Evolutionary conservation across 2,888 invertebrate genomes (phyloP), one percentile per base, ranked within the genome.

Genomic region (Agrotis ipsilon): DNA sequence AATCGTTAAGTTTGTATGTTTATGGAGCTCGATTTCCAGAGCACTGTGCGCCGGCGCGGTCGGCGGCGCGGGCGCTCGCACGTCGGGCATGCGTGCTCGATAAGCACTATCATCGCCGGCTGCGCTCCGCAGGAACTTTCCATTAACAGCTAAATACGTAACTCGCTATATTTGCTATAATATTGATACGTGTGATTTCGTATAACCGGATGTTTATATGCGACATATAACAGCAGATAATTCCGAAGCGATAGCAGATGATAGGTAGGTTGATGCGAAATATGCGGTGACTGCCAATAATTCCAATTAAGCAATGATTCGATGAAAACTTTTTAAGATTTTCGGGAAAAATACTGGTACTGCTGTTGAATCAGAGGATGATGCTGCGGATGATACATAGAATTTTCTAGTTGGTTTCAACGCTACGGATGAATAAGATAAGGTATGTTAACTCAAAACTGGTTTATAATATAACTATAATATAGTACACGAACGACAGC

Each of bases 61-160:
- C 49, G 24, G 55, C 39, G 39, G 39, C 39, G 51, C 74, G 75
- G 72, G 18, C 57, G 45, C 67, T 68, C 39, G 49, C 90, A 91
- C 90, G 90, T 81, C 88, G 81, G 65, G 72, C 57, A 81, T 78
- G 90, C 91, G 90, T 91, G 91, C 63, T 77, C 74, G 91, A 91
- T 90, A 91, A 90, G 87, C 82, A 80, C 76, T 91, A 91, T 91
- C 90, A 88, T 78, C 76, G 84, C 82, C 80, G 84, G 83, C 83
- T 84, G 81, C 84, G 86, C 75, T 83, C 80, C 86, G 61, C 75
- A 82, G 92, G 85, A 92, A 92, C 90, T 92, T 92, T 92, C 92
- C 92, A 92, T 83, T 84, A 84, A 89, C 84, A 81, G 78, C 85
- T 82, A 73, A 83, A 78, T 84, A 85, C 77, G 71, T 84, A 79